These are phyloP conservation scores for Drosophila sulfurigaster DNA, from an alignment of 1,140 invertebrate genomes.

Conservation along the genomic window DNA sequence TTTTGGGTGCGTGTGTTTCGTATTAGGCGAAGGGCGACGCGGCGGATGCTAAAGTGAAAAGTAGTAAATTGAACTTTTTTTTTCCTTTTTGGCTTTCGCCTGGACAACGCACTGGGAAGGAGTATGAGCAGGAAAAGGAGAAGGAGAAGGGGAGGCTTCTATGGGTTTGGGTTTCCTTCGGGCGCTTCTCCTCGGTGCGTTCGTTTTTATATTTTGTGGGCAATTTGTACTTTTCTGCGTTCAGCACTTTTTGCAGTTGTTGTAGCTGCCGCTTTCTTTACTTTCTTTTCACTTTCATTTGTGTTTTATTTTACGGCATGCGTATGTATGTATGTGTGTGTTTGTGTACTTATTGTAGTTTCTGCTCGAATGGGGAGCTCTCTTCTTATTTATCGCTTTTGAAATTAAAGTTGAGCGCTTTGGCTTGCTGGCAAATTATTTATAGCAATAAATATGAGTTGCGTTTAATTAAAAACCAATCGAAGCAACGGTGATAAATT, in stretches of 20 bases:
- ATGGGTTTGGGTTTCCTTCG: constrained; percentile 36
- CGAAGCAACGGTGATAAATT: constrained; percentile 49
- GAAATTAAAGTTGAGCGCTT: constrained; percentile 76
- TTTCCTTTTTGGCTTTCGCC: constrained; percentile 43
- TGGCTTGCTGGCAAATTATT: constrained; percentile 68
- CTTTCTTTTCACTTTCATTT: constrained; percentile 82
- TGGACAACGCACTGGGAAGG: constrained; percentile 19
- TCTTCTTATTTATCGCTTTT: constrained; percentile 76
- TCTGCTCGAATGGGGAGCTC: constrained; percentile 42
- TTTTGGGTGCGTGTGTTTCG: constrained; percentile 49
- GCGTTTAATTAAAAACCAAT: constrained; percentile 59
- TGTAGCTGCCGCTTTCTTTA: constrained; percentile 57
- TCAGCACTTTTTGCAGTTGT: constrained; percentile 79
- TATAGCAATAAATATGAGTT: constrained; percentile 72
- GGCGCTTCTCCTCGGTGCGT: constrained; percentile 13
- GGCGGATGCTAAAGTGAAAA: constrained; percentile 82
- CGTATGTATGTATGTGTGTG: constrained; percentile 18
- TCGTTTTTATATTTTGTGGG: constrained; percentile 79
- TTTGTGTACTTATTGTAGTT: constrained; percentile 54
- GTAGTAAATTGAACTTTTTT: constrained; percentile 83
- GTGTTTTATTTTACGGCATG: constrained; percentile 55
- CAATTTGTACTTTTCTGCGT: constrained; percentile 83
- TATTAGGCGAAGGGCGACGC: constrained; percentile 44
- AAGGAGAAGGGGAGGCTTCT: constrained; percentile 2
- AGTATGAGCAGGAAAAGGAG: constrained; percentile 37